phyloP scores from a whole-genome alignment of 2,797 vertebrate species.

The Vultur gryphus region DNA sequence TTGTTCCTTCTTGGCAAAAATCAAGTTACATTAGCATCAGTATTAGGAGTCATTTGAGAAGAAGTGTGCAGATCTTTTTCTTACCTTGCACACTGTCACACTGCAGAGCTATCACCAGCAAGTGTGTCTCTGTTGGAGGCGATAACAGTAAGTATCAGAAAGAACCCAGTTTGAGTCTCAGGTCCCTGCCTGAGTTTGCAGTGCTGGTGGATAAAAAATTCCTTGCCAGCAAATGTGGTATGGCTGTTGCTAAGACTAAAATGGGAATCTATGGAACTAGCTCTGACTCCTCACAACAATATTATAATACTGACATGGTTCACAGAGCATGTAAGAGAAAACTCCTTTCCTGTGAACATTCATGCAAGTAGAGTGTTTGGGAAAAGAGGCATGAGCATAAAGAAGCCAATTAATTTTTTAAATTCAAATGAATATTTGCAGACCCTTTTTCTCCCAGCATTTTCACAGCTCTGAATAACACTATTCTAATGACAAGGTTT shows the following conservation, averaged over 20 bases:
- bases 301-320: neutral
- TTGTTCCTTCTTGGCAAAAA: neutral
- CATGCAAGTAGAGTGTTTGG: neutral
- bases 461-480: neutral
- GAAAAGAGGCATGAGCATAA: neutral
- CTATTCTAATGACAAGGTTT: slow-evolving; percentile 15
- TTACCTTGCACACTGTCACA: neutral
- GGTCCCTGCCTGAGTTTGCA: neutral
- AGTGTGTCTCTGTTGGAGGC: rapidly evolving
- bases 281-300: neutral
- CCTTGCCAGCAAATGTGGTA: neutral
- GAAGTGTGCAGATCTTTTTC: neutral
- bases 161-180: neutral
- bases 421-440: neutral
- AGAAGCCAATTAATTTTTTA: neutral
- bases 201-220: neutral
- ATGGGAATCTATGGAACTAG: neutral
- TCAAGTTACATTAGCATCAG: neutral
- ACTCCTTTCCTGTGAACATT: neutral
- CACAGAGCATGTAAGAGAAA: neutral
- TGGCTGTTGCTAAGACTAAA: neutral
- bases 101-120: neutral
- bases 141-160: neutral
- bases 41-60: neutral
- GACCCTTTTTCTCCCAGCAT: neutral